A percentile compares a stretch with the other conserved stretches of the same genome.
phyloP scores from a whole-genome alignment of 2,888 invertebrate species.

The Pogonocherus hispidulus region DNA sequence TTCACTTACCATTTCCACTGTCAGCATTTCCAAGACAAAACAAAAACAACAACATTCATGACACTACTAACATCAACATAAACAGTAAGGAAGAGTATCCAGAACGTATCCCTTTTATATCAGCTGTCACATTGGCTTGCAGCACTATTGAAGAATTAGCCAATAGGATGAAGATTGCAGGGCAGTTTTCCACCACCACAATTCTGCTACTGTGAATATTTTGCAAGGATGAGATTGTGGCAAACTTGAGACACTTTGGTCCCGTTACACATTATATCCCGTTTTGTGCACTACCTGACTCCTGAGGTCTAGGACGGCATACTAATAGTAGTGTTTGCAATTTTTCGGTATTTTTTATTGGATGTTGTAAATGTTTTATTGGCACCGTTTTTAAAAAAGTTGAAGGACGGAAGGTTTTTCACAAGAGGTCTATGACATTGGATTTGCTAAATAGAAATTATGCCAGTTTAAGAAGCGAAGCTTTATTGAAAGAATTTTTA shows the following conservation, averaged over 20 bases:
- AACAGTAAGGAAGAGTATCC: no score
- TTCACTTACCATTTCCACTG: not conserved
- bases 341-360: not conserved
- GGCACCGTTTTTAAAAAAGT: not conserved
- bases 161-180: constrained; percentile 28
- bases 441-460: no score
- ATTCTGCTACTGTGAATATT: constrained; percentile 31
- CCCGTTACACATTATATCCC: constrained; percentile 34
- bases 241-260: not conserved
- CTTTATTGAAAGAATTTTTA: no score
- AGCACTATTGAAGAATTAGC: constrained; percentile 28
- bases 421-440: not conserved
- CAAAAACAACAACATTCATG: not conserved
- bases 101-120: constrained; percentile 32
- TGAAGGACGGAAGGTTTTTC: not conserved
- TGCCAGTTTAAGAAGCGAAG: no score
- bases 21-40: not conserved
- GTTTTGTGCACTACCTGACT: constrained; percentile 7
- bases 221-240: constrained; percentile 37
- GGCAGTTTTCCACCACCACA: constrained; percentile 34
- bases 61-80: no score
- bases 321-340: constrained; percentile 9
- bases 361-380: constrained; percentile 5
- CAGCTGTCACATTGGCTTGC: constrained; percentile 23
- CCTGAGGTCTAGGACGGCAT: not conserved